Percentiles rank a stretch among this genome's conserved stretches.
Conservation (phyloP, 2,888 invertebrate species). For the Platycheirus albimanus region DNA sequence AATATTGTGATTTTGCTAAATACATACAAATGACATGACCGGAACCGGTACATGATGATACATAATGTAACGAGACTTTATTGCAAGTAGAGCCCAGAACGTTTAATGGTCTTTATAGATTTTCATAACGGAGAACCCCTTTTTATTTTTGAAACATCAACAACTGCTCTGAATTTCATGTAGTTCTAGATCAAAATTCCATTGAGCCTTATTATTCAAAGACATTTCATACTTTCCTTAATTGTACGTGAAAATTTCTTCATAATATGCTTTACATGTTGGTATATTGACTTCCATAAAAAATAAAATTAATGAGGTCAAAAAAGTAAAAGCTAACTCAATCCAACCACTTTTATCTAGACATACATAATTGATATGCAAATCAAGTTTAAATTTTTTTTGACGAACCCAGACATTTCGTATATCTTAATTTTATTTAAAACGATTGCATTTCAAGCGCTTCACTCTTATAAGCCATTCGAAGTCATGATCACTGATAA, state of each 20-base stretch:
- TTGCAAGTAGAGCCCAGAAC: too few relatives aligned
- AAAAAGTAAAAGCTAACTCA: conserved; percentile 66
- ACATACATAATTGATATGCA: conserved; percentile 57
- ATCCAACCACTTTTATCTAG: conserved; percentile 3
- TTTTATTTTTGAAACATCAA: too few relatives aligned
- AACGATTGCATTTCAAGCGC: conserved; percentile 16
- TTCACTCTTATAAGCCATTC: too few relatives aligned
- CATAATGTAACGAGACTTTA: too few relatives aligned
- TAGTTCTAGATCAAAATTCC: conserved; percentile 1
- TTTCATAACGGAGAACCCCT: too few relatives aligned
- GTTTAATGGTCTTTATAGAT: too few relatives aligned
- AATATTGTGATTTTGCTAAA: too few relatives aligned
- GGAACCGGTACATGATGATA: too few relatives aligned
- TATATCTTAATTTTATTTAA: not conserved
- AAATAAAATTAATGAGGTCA: conserved; percentile 38
- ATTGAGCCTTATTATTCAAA: conserved; percentile 1
- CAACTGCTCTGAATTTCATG: not conserved
- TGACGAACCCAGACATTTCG: not conserved
- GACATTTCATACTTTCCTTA: conserved; percentile 46
- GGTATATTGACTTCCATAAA: conserved; percentile 36
- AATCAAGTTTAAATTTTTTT: conserved; percentile 41
- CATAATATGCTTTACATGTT: conserved; percentile 17
- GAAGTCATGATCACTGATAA: too few relatives aligned
- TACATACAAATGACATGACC: too few relatives aligned
- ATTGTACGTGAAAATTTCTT: conserved; percentile 49